phyloP scores from a whole-genome alignment of 2,797 vertebrate species.

The Monodelphis domestica region DNA sequence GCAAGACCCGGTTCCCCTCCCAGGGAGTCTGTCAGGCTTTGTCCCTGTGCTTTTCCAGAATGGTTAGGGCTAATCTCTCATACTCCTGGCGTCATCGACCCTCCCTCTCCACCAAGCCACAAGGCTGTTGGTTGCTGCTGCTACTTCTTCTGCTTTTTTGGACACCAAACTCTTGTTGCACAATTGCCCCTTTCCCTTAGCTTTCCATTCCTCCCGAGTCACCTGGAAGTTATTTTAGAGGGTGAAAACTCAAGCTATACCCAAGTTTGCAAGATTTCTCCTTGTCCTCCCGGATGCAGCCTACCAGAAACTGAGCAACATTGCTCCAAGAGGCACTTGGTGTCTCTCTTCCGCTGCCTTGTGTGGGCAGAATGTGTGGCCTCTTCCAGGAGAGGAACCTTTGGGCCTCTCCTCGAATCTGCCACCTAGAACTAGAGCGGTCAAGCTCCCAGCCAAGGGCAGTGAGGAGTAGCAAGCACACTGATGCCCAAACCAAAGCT shows the following conservation, averaged over 20 bases:
- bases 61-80: neutral
- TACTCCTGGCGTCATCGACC: neutral
- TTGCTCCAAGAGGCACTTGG: neutral
- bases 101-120: neutral
- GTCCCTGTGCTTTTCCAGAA: conserved; percentile 67
- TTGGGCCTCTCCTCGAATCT: neutral
- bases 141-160: conserved; percentile 5
- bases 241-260: conserved; percentile 47
- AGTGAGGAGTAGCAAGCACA: neutral
- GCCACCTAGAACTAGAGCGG: neutral
- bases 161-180: neutral
- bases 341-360: neutral
- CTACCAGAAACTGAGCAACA: neutral
- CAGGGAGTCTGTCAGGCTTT: conserved; percentile 70
- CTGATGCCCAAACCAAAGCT: neutral
- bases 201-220: neutral
- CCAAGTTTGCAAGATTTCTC: conserved; percentile 42
- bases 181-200: neutral
- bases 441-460: neutral
- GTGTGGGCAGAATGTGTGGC: neutral
- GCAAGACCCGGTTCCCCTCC: conserved; percentile 81
- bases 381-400: neutral
- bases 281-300: neutral
- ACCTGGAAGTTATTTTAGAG: conserved; percentile 29
- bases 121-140: neutral